These are phyloP conservation scores for Odontamblyopus lacepedii DNA, from an alignment of 2,797 vertebrate genomes.

Conservation along the genomic window DNA sequence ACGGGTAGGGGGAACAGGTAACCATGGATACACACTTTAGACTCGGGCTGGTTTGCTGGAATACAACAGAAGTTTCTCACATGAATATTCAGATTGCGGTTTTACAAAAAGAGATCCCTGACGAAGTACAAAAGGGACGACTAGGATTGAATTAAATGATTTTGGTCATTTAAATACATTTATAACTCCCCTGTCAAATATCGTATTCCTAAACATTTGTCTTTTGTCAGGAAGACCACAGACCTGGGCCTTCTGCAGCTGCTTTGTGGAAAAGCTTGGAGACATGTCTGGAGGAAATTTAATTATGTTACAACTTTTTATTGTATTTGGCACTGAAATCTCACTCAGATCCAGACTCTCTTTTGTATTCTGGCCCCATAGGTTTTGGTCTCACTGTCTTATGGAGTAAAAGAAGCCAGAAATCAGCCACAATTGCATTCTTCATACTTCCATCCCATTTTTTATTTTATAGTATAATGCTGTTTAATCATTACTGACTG, in stretches of 20 bases:
- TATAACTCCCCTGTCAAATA: conserved; percentile 21
- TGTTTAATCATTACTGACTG: too few species aligned
- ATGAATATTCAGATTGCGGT: neutral
- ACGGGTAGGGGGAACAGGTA: conserved; percentile 90
- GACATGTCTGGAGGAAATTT: neutral
- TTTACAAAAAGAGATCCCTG: neutral
- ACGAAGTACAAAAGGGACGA: neutral
- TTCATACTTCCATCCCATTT: too few species aligned
- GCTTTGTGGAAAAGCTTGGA: neutral
- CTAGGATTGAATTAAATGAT: neutral
- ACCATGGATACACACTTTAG: conserved; percentile 84
- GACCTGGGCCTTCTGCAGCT: conserved; percentile 13
- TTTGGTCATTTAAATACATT: neutral
- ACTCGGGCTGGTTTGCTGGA: conserved; percentile 83
- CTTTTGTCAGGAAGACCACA: conserved; percentile 29
- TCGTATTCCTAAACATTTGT: conserved; percentile 27
- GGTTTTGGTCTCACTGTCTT: too few species aligned
- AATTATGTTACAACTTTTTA: neutral
- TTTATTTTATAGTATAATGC: too few species aligned
- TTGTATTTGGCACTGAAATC: neutral
- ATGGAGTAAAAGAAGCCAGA: too few species aligned
- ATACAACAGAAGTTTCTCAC: conserved; percentile 9
- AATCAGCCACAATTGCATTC: neutral
- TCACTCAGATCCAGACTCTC: neutral
- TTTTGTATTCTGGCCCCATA: too few species aligned